These are phyloP conservation scores for Chaetodon auriga DNA, from an alignment of 2,113 vertebrate genomes.

Conservation along the genomic window DNA sequence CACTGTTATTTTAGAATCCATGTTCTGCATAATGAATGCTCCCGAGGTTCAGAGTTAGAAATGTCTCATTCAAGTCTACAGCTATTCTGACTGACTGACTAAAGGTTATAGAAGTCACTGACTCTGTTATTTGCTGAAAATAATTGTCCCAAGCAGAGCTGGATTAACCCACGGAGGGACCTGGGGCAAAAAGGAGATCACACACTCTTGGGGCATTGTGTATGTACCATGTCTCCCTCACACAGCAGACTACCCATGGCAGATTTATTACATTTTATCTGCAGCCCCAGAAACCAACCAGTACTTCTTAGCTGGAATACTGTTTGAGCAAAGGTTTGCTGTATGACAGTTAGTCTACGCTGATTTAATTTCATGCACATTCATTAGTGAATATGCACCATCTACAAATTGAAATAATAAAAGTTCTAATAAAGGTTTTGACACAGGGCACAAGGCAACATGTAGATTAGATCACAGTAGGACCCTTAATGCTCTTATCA, in stretches of 20 bases:
- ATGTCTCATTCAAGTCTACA: neutral
- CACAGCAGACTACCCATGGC: neutral
- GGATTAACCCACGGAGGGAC: slow-evolving; percentile 1
- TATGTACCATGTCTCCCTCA: neutral
- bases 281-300: neutral
- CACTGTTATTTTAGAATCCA: neutral
- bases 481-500: neutral
- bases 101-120: neutral
- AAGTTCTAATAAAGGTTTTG: neutral
- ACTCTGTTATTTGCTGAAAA: slow-evolving; percentile 16
- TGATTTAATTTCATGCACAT: neutral
- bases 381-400: neutral
- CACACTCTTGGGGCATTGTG: neutral
- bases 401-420: neutral
- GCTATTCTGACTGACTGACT: neutral
- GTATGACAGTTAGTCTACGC: neutral
- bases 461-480: neutral
- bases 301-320: neutral
- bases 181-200: neutral
- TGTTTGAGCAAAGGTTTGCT: neutral
- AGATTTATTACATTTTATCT: slow-evolving; percentile 6
- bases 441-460: neutral
- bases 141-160: neutral
- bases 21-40: neutral
- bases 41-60: neutral